Evolutionary conservation across 2,797 vertebrate genomes (phyloP), one percentile per base, ranked within the genome.

Genomic region (Falco biarmicus): DNA sequence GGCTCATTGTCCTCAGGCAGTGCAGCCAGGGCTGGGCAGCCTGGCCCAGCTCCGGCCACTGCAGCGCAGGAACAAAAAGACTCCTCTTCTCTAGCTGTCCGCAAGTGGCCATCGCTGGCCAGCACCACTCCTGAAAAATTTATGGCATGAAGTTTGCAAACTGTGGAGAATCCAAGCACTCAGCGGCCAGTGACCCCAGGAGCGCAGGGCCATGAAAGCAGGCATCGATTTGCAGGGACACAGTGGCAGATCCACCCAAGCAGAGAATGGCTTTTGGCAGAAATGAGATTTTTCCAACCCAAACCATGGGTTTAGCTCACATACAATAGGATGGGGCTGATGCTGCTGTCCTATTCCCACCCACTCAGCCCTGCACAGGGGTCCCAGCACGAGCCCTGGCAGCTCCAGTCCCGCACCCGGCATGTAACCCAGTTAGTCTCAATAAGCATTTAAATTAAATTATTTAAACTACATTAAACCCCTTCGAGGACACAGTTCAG

Each of bases 21-120:
- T 7, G 57, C 54, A 47, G 59, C 81, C 29, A 10, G 90, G 65
- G 63, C 73, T 1, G 31, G 56, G 43, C 64, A 65, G 82, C 73
- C 81, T 28, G 47, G 80, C 74, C 75, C 77, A 43, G 83, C 76
- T 51, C 91, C 63, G 81, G 91, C 85, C 60, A 76, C 79, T 60
- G 57, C 28, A 16, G 22, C 20, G 10, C 3, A 14, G 22, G 75
- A 96, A 96, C 95, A 96, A 97, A 94, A 95, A 91, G 87, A 89
- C 45, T 59, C 95, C 97, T 97, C 94, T 93, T 97, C 94, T 89
- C 71, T 25, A 7, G 18, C 65, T 31, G 37, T 69, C 93, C 22
- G 2, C 84, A 53, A 19, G 29, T 34, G 28, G 31, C 16, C 54
- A 1, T 22, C 48, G 43, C 65, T 11, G 70, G 68, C 89, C 51